Percentiles rank a stretch among this genome's conserved stretches.
These are phyloP conservation scores for Bombus picipes DNA, from an alignment of 1,140 invertebrate genomes.

Conservation along the genomic window DNA sequence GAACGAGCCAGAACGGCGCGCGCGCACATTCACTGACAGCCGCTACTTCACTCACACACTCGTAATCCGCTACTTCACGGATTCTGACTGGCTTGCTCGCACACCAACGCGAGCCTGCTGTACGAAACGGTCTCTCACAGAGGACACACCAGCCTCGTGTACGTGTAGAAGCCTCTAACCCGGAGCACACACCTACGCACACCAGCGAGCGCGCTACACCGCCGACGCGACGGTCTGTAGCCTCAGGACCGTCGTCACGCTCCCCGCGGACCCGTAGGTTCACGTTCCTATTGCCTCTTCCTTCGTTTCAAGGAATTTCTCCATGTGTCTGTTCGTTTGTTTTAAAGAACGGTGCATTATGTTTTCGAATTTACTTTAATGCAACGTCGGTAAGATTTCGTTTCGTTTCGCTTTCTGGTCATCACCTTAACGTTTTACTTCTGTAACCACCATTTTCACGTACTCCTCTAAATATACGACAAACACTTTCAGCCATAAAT, in stretches of 20 bases:
- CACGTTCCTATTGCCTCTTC: conserved; percentile 5
- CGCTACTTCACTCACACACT: conserved; percentile 10
- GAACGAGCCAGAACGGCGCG: conserved; percentile 47
- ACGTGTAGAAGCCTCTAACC: conserved; percentile 55
- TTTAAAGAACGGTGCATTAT: conserved; percentile 8
- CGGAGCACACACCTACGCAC: conserved; percentile 62
- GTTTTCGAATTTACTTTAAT: conserved; percentile 20
- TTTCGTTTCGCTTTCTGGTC: conserved; percentile 17
- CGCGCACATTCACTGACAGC: conserved; percentile 51
- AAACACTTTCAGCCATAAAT: too few species aligned
- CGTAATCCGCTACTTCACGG: conserved; percentile 18
- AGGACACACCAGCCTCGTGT: neutral
- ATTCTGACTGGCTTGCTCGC: conserved; percentile 29
- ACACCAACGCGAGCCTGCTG: neutral
- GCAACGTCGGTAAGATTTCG: conserved; percentile 21
- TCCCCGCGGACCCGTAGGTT: conserved; percentile 21
- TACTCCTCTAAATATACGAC: too few species aligned
- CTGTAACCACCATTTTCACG: neutral
- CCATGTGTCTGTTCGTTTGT: neutral
- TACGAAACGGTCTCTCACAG: conserved; percentile 24
- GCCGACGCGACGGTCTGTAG: conserved; percentile 30
- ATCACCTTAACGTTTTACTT: conserved; percentile 17
- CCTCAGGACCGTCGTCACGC: conserved; percentile 50
- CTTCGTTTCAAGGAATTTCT: conserved; percentile 30
- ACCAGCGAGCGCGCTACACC: conserved; percentile 23